phyloP scores from a whole-genome alignment of 1,140 invertebrate genomes.

The Drosophila biarmipes region DNA sequence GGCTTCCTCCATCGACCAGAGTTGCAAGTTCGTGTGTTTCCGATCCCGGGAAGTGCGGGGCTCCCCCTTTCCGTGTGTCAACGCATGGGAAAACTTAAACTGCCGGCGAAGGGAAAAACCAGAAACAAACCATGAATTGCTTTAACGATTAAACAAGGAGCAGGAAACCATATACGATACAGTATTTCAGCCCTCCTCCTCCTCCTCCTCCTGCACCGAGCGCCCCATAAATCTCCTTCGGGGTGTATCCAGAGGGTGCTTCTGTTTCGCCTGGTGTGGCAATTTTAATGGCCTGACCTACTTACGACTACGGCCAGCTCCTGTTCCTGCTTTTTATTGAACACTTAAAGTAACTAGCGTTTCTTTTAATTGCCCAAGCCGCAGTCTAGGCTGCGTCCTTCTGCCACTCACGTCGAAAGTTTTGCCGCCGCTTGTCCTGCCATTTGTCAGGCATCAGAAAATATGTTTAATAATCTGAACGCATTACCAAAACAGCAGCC shows the following conservation, averaged over 20 bases:
- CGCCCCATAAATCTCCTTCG: conserved; percentile 57
- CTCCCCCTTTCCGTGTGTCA: conserved; percentile 30
- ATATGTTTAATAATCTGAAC: conserved; percentile 82
- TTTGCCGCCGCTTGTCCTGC: conserved; percentile 22
- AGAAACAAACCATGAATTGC: conserved; percentile 48
- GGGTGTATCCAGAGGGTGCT: conserved; percentile 35
- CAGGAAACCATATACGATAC: conserved; percentile 52
- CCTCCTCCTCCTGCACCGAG: conserved; percentile 4
- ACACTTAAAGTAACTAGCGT: conserved; percentile 56
- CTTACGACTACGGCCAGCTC: conserved; percentile 48
- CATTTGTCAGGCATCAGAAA: conserved; percentile 65
- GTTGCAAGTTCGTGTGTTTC: conserved; percentile 22
- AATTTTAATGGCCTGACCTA: conserved; percentile 78
- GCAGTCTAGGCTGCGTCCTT: background rate
- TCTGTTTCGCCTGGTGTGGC: conserved; percentile 34
- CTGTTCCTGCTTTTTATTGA: conserved; percentile 57
- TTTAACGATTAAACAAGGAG: conserved; percentile 79
- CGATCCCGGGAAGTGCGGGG: background rate
- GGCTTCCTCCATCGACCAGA: conserved; percentile 44
- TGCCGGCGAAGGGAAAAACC: conserved; percentile 23
- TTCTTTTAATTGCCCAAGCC: conserved; percentile 47
- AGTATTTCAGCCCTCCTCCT: conserved; percentile 3
- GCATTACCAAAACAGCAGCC: conserved; percentile 65
- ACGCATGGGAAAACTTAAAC: conserved; percentile 47
- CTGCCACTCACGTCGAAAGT: conserved; percentile 25